Percentiles rank a stretch among this genome's conserved stretches.
These are phyloP conservation scores for Climacteris rufus DNA, from an alignment of 2,113 vertebrate genomes.

Conservation along the genomic window DNA sequence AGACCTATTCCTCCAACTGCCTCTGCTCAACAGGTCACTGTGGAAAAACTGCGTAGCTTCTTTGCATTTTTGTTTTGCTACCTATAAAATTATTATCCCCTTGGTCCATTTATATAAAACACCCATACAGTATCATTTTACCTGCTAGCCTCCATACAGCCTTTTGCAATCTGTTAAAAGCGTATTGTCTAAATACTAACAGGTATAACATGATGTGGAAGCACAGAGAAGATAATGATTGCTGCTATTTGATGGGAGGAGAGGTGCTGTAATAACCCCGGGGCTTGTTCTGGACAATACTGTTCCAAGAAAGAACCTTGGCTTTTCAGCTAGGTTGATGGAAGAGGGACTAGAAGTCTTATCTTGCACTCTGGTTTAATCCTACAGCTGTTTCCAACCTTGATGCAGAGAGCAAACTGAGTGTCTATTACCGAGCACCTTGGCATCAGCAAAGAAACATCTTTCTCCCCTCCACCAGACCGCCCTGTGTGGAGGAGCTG, in stretches of 20 bases:
- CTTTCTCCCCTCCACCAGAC: constrained; percentile 84
- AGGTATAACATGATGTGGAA: not conserved
- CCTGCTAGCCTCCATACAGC: not conserved
- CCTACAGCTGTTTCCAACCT: constrained; percentile 89
- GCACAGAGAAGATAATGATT: not conserved
- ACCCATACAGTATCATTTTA: accelerated
- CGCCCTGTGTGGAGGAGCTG: constrained; percentile 88
- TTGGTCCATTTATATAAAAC: not conserved
- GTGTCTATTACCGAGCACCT: constrained; percentile 81
- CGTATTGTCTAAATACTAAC: not conserved
- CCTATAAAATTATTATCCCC: not conserved
- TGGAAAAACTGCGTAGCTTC: not conserved
- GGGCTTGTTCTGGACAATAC: not conserved
- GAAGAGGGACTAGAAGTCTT: not conserved
- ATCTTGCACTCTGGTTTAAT: not conserved
- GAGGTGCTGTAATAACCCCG: not conserved
- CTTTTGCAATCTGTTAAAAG: not conserved
- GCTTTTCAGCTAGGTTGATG: not conserved
- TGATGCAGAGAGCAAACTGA: constrained; percentile 94
- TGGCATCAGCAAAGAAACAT: constrained; percentile 91
- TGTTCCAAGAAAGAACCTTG: not conserved
- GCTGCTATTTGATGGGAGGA: not conserved
- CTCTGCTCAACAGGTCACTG: not conserved
- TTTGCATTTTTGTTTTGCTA: not conserved
- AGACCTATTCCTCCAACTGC: not conserved